phyloP scores from a whole-genome alignment of 2,797 vertebrate genomes.

The Melanotaenia boesemani region DNA sequence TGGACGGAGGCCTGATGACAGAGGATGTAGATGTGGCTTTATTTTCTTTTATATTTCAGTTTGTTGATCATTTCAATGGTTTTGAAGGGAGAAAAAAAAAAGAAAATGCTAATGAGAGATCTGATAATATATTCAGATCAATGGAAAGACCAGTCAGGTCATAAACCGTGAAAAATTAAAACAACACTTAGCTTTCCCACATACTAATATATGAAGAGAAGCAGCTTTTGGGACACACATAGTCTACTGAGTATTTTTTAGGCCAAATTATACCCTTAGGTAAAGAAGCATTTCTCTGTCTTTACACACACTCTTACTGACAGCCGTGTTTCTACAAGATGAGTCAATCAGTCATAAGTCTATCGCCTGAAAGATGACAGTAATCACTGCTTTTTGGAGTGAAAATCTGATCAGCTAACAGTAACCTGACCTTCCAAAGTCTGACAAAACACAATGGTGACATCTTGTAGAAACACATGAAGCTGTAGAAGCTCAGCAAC shows the following conservation, averaged over 20 bases:
- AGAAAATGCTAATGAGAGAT: neutral
- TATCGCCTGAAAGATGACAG: neutral
- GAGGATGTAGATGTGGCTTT: conserved; percentile 27
- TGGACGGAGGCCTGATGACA: conserved; percentile 91
- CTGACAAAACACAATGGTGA: neutral
- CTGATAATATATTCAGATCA: neutral
- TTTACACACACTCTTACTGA: conserved; percentile 15
- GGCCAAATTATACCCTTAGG: conserved; percentile 17
- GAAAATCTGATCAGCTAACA: neutral
- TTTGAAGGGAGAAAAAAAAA: neutral
- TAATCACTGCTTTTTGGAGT: conserved; percentile 5
- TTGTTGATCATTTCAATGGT: conserved; percentile 3
- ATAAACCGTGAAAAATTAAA: neutral
- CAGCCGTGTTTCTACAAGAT: neutral
- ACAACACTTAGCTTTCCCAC: neutral
- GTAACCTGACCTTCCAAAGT: neutral
- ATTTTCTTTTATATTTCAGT: conserved; percentile 11
- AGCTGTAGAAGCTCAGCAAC: neutral
- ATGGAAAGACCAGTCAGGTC: conserved; percentile 24
- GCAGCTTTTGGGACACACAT: neutral
- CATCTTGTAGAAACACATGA: neutral
- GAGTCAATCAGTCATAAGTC: neutral
- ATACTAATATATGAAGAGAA: neutral
- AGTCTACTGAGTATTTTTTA: neutral
- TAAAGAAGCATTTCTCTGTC: conserved; percentile 9